Evolutionary conservation across 2,113 vertebrate species (phyloP), one percentile per base, ranked within the genome.

Genomic region (Prunella himalayana): DNA sequence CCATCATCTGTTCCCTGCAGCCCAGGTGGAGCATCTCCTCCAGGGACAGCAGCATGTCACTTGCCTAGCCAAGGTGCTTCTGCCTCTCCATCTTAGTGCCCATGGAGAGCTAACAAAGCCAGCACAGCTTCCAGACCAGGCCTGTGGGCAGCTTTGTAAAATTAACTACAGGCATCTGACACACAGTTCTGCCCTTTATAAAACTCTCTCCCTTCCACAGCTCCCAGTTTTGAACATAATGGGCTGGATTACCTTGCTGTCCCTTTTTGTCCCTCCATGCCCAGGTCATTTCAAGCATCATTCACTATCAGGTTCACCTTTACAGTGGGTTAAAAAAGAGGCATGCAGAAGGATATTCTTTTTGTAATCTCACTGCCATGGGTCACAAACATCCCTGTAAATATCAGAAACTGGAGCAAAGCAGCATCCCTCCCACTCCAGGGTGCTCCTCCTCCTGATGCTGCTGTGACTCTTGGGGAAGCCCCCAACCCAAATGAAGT

Each of bases 21-120:
- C 15, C 1, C 5, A 79, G 33, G 31, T 7, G 19, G 35, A 61
- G 51, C 45, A 31, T 25, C 44, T 60, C 24, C 47, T 49, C 53
- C 60, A 60, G 56, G 3, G 5, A 0, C 2, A 83, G 61, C 33
- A 54, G 33, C 69, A 16, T 0, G 1, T 30, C 11, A 2, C 3
- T 56, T 21, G 21, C 37, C n/a, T n/a, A 56, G 57, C 16, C 20
- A 82, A 49, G 35, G 41, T 17, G 44, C 57, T 82, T 51, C 70
- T 50, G 50, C 56, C 37, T 63, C 72, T 56, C 31, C 39, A 41
- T 65, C 73, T 54, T 13, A 69, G 39, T 14, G 51, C 60, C 69
- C 5, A 0, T 3, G 10, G 18, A 78, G 60, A 92, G 39, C 41
- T 49, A 56, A 56, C 15, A 45, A 79, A 73, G 39, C 21, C 86